These are phyloP conservation scores for Gymnosoma rotundatum DNA, from an alignment of 2,888 invertebrate genomes.

Conservation along the genomic window DNA sequence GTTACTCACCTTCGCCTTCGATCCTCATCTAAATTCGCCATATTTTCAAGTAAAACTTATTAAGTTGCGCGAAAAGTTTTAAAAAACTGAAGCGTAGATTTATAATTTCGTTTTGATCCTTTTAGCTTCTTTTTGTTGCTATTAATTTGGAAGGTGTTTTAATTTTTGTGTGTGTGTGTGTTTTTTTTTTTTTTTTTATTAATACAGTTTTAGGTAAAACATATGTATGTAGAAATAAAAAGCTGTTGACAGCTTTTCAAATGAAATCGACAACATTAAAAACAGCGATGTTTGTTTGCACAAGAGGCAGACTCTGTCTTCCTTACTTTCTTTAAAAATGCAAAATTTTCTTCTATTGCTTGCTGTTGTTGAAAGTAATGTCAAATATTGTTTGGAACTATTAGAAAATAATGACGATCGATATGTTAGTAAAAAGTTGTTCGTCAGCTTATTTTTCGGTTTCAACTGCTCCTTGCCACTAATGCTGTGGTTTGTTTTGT, in stretches of 20 bases:
- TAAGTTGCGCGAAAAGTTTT: background rate
- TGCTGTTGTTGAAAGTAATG: slow-evolving; percentile 40
- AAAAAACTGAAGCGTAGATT: background rate
- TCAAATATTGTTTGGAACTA: slow-evolving; percentile 55
- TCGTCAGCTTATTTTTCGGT: slow-evolving; percentile 1
- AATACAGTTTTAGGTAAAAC: slow-evolving; percentile 43
- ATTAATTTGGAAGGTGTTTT: background rate
- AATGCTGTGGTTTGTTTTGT: slow-evolving; percentile 40
- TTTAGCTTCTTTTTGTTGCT: slow-evolving; percentile 1
- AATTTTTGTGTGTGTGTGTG: slow-evolving; percentile 4
- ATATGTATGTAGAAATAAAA: slow-evolving; percentile 56
- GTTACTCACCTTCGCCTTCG: slow-evolving; percentile 72
- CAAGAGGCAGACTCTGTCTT: slow-evolving; percentile 2
- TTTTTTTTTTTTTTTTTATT: slow-evolving; percentile 3
- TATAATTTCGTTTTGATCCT: slow-evolving; percentile 25
- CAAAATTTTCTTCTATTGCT: slow-evolving; percentile 4
- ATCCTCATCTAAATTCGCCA: slow-evolving; percentile 72
- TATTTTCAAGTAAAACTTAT: slow-evolving; percentile 41
- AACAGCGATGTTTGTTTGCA: slow-evolving; percentile 23
- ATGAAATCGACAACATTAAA: slow-evolving; percentile 62
- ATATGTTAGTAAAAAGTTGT: slow-evolving; percentile 7
- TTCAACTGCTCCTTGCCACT: background rate
- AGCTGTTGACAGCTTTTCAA: slow-evolving; percentile 63
- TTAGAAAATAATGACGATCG: slow-evolving; percentile 53
- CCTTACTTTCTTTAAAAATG: slow-evolving; percentile 34